Conservation (phyloP, 2,888 invertebrate species). For the Liodrosophila aerea region DNA sequence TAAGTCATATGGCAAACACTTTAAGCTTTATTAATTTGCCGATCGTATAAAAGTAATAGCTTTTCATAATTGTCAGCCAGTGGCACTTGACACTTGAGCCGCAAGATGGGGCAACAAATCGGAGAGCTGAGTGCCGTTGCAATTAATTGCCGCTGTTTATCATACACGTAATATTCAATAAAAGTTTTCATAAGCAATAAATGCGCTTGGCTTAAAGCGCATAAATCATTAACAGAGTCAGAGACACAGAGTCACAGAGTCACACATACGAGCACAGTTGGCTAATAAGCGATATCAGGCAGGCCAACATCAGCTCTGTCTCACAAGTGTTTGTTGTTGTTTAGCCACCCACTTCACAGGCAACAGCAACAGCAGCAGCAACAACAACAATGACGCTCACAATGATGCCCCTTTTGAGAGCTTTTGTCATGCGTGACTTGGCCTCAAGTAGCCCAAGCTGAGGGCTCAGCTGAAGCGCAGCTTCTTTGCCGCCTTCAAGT, state of each 20-base stretch:
- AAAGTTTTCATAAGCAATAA: constrained; percentile 51
- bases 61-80: constrained; percentile 40
- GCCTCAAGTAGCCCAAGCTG: constrained; percentile 1
- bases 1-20: constrained; percentile 64
- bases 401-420: constrained; percentile 57
- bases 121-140: neutral
- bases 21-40: constrained; percentile 69
- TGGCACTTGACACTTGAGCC: constrained; percentile 45
- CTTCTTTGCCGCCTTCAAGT: constrained; percentile 56
- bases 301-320: constrained; percentile 48
- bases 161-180: constrained; percentile 53
- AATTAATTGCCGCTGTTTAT: constrained; percentile 71
- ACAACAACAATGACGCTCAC: constrained; percentile 31
- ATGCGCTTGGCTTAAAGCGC: constrained; percentile 40
- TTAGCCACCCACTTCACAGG: constrained; percentile 57
- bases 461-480: constrained; percentile 61
- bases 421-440: constrained; percentile 66
- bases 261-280: constrained; percentile 19
- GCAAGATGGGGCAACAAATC: constrained; percentile 49
- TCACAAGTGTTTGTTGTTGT: constrained; percentile 63
- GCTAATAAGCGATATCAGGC: constrained; percentile 63
- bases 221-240: constrained; percentile 40
- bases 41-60: constrained; percentile 60
- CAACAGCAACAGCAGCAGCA: constrained; percentile 31
- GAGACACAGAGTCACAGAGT: no score